These are phyloP conservation scores for Pyralis farinalis DNA, from an alignment of 2,888 invertebrate species.

Conservation along the genomic window DNA sequence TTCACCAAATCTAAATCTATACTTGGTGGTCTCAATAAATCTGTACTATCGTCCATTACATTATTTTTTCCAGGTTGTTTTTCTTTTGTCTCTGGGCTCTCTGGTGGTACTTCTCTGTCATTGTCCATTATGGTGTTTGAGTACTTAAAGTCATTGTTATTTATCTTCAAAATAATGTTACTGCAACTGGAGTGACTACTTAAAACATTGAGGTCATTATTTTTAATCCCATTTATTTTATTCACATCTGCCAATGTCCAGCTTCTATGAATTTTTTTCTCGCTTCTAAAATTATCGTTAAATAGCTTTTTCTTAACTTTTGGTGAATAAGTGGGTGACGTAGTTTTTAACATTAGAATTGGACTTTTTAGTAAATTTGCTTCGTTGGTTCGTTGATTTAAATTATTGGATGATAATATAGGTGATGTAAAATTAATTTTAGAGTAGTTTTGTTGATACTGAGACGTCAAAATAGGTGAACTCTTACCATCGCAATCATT, in stretches of 20 bases:
- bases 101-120: not conserved
- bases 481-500: not conserved
- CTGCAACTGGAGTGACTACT: too few relatives aligned
- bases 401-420: conserved; percentile 25
- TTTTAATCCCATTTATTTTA: too few relatives aligned
- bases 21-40: conserved; percentile 14
- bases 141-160: too few relatives aligned
- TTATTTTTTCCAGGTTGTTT: not conserved
- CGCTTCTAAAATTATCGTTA: conserved; percentile 9
- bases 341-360: conserved; percentile 36
- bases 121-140: too few relatives aligned
- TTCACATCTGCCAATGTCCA: too few relatives aligned
- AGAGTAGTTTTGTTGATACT: conserved; percentile 13
- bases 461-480: conserved; percentile 37
- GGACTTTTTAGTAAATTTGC: conserved; percentile 39
- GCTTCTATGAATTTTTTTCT: not conserved
- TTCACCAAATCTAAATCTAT: conserved; percentile 28
- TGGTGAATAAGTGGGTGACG: conserved; percentile 27
- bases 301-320: conserved; percentile 50
- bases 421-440: conserved; percentile 30
- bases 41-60: conserved; percentile 10
- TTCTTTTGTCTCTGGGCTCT: not conserved
- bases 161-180: too few relatives aligned
- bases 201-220: too few relatives aligned
- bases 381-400: conserved; percentile 8